These are phyloP conservation scores for Tetragonisca angustula DNA, from an alignment of 2,888 invertebrate genomes.

Conservation along the genomic window DNA sequence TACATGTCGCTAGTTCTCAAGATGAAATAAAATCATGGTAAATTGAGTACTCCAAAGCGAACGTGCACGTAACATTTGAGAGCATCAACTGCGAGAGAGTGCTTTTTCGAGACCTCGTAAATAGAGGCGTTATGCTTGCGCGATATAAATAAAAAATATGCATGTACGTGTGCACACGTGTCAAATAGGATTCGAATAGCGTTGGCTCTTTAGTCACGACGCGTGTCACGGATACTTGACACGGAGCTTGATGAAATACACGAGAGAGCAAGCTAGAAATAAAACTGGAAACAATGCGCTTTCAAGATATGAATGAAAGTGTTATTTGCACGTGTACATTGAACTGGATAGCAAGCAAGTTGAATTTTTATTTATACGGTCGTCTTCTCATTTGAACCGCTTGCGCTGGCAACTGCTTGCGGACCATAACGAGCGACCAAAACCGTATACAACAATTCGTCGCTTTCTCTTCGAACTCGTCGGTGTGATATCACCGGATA, in stretches of 20 bases:
- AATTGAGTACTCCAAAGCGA: background rate
- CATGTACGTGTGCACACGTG: background rate
- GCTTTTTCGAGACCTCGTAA: slow-evolving; percentile 10
- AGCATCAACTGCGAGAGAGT: slow-evolving; percentile 19
- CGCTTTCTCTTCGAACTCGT: too few species aligned
- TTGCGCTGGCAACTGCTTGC: too few species aligned
- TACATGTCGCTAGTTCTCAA: background rate
- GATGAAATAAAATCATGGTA: slow-evolving; percentile 14
- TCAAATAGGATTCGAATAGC: background rate
- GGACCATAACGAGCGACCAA: too few species aligned
- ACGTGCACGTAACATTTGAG: background rate
- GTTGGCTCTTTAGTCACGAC: background rate
- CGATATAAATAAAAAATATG: background rate
- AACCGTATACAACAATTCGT: too few species aligned
- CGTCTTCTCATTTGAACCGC: too few species aligned
- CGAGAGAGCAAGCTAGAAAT: background rate
- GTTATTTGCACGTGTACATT: background rate
- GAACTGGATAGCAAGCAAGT: background rate
- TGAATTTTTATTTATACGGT: too few species aligned
- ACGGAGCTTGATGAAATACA: background rate
- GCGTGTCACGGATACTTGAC: background rate
- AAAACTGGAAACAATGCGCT: background rate
- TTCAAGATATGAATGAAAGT: background rate
- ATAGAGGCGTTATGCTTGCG: background rate
- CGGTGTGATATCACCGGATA: too few species aligned